Evolutionary conservation across 2,113 vertebrate genomes (phyloP), one percentile per base, ranked within the genome.

Genomic region (human): DNA sequence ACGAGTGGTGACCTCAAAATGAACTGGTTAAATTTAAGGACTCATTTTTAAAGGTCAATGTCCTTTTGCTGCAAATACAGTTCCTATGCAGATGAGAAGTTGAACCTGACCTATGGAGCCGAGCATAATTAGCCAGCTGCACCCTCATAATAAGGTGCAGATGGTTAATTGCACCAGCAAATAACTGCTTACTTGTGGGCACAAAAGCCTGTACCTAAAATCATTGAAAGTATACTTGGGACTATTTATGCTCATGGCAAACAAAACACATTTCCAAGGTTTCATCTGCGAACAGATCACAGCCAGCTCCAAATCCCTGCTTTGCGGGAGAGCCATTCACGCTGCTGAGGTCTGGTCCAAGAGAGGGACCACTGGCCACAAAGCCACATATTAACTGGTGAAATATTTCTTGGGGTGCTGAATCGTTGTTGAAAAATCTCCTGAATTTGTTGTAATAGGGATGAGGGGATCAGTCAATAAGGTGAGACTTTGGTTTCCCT

Each of bases 141-240:
- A 96, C 89, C 45, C 96, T 93, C 93, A 94, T 92, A 98, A 97
- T 97, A 97, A 95, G 75, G 97, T 98, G 82, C 98, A 98, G 97
- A 98, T 98, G 98, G 97, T 97, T 98, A 97, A 98, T 98, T 98
- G 94, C 32, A 92, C 86, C 85, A 97, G 97, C 78, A 98, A 98
- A 97, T 98, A 94, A 92, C 94, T 94, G 94, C 96, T 98, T 97
- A 95, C 90, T 97, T 79, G 88, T 96, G 91, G 89, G 93, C 96
- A 97, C 86, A 97, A 97, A 97, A 97, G 93, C 95, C 89, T 94
- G 93, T 78, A 96, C 97, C 97, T 98, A 98, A 97, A 97, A 98
- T 94, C 89, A 97, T 0, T 79, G 10, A 68, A 95, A 45, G 93
- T 83, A 76, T 91, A 82, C 94, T 87, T 73, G 85, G 82, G 30